A percentile compares a stretch with the other conserved stretches of the same genome.
These are phyloP conservation scores for Synanthedon andrenaeformis DNA, from an alignment of 2,888 invertebrate genomes.

Conservation along the genomic window DNA sequence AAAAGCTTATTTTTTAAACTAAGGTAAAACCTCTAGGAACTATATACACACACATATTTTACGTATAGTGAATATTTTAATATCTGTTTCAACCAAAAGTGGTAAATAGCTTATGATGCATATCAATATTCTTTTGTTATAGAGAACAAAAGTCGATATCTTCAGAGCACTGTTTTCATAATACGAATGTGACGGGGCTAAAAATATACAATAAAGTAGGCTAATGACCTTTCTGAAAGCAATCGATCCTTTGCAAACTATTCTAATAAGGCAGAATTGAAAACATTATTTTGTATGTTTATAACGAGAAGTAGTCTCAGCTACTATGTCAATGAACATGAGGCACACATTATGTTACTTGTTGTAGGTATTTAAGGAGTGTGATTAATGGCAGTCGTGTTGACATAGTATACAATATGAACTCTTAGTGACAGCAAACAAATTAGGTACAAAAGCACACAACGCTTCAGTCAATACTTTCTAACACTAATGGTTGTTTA, in stretches of 20 bases:
- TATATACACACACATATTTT: no score
- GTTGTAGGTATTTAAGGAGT: not conserved
- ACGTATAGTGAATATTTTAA: no score
- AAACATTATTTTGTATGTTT: not conserved
- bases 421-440: not conserved
- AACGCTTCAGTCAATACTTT: not conserved
- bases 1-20: no score
- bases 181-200: constrained; percentile 36
- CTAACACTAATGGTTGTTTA: not conserved
- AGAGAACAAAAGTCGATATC: constrained; percentile 12
- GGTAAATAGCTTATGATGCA: constrained; percentile 2
- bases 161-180: constrained; percentile 7
- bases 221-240: constrained; percentile 44
- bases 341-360: not conserved
- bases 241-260: constrained; percentile 15
- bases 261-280: not conserved
- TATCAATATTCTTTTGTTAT: constrained; percentile 7
- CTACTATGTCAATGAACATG: not conserved
- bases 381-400: not conserved
- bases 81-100: not conserved
- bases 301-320: not conserved
- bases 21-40: no score
- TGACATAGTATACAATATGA: not conserved
- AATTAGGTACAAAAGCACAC: not conserved
- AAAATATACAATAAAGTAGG: constrained; percentile 52